These are phyloP conservation scores for Cordylochernes scorpioides DNA, from an alignment of 2,888 invertebrate species.

Conservation along the genomic window DNA sequence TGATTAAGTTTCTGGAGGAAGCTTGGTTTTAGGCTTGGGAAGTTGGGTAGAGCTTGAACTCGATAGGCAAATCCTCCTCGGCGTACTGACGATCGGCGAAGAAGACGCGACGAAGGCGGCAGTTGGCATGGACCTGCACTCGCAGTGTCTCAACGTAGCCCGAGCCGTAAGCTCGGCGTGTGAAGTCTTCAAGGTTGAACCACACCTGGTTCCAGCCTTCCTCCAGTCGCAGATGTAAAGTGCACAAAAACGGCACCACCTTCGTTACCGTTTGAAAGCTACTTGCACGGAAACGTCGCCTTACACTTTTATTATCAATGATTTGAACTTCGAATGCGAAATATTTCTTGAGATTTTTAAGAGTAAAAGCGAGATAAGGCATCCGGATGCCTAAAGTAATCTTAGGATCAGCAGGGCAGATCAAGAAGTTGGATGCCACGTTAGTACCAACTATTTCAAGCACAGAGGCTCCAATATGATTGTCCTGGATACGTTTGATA, in stretches of 20 bases:
- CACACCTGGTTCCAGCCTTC: conserved; percentile 85
- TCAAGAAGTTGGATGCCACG: no score
- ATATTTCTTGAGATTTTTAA: conserved; percentile 77
- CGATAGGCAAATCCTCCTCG: conserved; percentile 78
- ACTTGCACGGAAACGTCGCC: conserved; percentile 68
- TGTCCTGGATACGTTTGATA: no score
- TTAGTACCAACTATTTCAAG: no score
- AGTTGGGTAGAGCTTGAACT: conserved; percentile 79
- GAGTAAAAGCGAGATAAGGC: conserved; percentile 73
- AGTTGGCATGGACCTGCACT: conserved; percentile 66
- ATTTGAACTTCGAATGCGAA: conserved; percentile 89
- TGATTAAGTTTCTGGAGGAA: no score
- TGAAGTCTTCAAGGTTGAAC: conserved; percentile 81
- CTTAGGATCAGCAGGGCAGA: conserved; percentile 70
- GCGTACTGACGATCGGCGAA: conserved; percentile 76
- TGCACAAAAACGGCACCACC: conserved; percentile 87
- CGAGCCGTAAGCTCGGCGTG: conserved; percentile 74
- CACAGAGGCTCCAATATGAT: no score
- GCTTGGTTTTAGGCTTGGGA: no score
- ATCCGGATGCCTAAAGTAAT: conserved; percentile 70
- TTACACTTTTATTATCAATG: conserved; percentile 79
- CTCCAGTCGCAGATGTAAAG: conserved; percentile 80
- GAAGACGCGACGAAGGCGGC: conserved; percentile 68
- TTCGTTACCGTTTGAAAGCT: conserved; percentile 83
- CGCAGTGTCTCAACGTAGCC: conserved; percentile 74